phyloP scores from a whole-genome alignment of 2,113 vertebrate genomes.

The Stigmatopora nigra region DNA sequence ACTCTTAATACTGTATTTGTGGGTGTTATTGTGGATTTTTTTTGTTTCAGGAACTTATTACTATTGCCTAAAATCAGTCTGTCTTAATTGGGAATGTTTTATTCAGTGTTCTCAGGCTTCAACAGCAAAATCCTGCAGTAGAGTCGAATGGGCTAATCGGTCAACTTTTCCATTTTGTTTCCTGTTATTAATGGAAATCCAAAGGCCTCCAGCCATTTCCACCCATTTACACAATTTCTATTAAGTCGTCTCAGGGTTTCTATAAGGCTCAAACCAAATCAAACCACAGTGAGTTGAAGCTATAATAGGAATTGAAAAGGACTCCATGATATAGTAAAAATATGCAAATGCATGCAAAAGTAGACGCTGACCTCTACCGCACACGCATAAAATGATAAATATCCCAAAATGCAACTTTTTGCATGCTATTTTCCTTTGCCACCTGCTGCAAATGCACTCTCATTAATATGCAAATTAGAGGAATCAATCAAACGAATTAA shows the following conservation, averaged over 20 bases:
- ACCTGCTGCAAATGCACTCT: slow-evolving; percentile 66
- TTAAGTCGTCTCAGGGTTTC: slow-evolving; percentile 1
- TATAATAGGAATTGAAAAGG: slow-evolving; percentile 24
- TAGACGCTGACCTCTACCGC: slow-evolving; percentile 63
- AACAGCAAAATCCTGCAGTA: neutral
- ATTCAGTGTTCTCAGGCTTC: neutral
- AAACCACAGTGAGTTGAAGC: slow-evolving; percentile 14
- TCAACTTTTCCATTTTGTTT: slow-evolving; percentile 6
- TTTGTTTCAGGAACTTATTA: neutral
- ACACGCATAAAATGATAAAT: slow-evolving; percentile 64
- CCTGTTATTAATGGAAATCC: neutral
- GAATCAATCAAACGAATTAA: slow-evolving; percentile 73
- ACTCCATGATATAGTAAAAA: slow-evolving; percentile 54
- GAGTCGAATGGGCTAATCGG: neutral
- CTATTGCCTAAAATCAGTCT: neutral
- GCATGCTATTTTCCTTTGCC: slow-evolving; percentile 50
- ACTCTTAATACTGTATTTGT: neutral
- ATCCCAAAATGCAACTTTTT: slow-evolving; percentile 54
- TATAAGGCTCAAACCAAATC: slow-evolving; percentile 3
- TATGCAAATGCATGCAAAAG: slow-evolving; percentile 67
- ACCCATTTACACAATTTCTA: slow-evolving; percentile 4
- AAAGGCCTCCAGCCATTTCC: neutral
- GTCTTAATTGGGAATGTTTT: slow-evolving; percentile 1
- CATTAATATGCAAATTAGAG: slow-evolving; percentile 75
- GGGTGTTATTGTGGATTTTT: neutral